Evolutionary conservation across 2,797 vertebrate species (phyloP), one percentile per base, ranked within the genome.

Genomic region (Acipenser oxyrinchus): DNA sequence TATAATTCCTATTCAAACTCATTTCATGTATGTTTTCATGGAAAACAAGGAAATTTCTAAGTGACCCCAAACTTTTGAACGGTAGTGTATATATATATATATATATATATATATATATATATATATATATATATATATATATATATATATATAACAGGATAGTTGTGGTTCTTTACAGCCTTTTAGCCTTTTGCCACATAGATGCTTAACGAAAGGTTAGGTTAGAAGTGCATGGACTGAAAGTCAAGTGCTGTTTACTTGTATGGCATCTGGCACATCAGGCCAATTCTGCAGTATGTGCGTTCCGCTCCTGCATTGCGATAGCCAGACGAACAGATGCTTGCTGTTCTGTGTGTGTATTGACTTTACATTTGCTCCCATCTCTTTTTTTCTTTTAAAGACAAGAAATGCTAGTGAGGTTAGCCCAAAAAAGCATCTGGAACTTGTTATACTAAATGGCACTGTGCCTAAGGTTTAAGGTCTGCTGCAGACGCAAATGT

Each of bases 401-500:
- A 62, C 18, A 10, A 62, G 60, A 62, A 62, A 37, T 62, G 23
- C 60, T 37, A 9, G n/a, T 48, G 48, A 62, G 12, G 10, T 63
- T 69, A 63, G 37, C 62, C 65, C 11, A 66, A 13, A 73, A 50
- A 79, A 63, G 58, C 75, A 77, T 73, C 73, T 79, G 76, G 75
- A 86, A 80, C 10, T 1, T 1, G 62, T 78, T 81, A 74, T 71
- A 67, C 62, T 78, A 62, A 57, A 10, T 60, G 75, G 61, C 49
- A 79, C 65, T 67, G 6, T 78, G 23, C 68, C 71, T 63, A 57
- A 55, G 70, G 82, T 74, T 23, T 64, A 5, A 69, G 60, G 18
- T 51, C 62, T 64, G 6, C 48, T 8, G 23, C 60, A 68, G 62
- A 37, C 23, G 2, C 23, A 37, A 37, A 37, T 37, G 23, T 37